Percentiles rank a stretch among this genome's conserved stretches.
Evolutionary conservation across 2,113 vertebrate species (phyloP).

Genomic region (Mustela nigripes): DNA sequence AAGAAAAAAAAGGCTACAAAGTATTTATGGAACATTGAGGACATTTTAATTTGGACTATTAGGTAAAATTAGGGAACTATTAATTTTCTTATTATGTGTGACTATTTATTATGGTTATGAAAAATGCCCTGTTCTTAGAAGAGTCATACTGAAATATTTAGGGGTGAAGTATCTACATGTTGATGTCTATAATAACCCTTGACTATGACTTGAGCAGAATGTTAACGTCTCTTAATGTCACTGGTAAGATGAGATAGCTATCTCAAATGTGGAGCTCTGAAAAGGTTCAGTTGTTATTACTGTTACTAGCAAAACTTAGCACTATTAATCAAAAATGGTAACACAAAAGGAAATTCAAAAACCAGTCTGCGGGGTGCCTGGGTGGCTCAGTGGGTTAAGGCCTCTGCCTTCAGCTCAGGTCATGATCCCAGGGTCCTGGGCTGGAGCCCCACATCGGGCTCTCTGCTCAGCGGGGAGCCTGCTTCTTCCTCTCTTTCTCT

Average conservation of each 20-base stretch:
- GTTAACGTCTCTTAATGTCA: constrained; percentile 34
- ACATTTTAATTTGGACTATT: background rate
- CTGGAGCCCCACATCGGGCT: too few relatives aligned
- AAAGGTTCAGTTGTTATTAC: background rate
- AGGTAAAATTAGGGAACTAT: constrained; percentile 16
- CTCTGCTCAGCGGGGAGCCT: too few relatives aligned
- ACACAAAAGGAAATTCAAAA: constrained; percentile 15
- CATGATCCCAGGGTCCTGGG: too few relatives aligned
- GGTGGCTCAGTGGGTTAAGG: too few relatives aligned
- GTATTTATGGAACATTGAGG: background rate
- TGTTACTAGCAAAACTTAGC: background rate
- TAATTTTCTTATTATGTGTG: background rate
- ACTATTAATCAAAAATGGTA: background rate
- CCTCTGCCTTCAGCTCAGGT: too few relatives aligned
- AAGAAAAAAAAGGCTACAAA: background rate
- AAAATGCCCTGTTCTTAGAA: constrained; percentile 33
- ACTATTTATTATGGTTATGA: background rate
- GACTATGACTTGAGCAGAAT: background rate
- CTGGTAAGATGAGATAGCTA: background rate
- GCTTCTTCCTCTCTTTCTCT: too few relatives aligned
- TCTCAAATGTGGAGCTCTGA: background rate
- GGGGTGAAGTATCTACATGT: background rate
- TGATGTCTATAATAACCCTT: background rate
- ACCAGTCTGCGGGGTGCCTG: background rate
- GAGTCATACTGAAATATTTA: background rate